Evolutionary conservation across 2,888 invertebrate genomes (phyloP), one percentile per base, ranked within the genome.

Genomic region (Macrosiphum euphorbiae): DNA sequence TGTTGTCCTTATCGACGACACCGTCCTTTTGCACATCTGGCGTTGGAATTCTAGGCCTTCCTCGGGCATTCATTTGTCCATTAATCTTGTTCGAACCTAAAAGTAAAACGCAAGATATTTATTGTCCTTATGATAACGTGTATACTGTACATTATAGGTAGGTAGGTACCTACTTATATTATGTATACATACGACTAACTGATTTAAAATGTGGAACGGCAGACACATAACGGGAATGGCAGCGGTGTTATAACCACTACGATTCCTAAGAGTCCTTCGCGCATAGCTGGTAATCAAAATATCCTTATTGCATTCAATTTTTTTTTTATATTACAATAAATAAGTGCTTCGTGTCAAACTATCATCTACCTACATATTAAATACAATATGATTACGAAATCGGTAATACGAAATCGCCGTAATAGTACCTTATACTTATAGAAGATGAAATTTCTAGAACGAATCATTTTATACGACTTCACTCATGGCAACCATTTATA

Each of bases 21-120:
- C 47, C 97, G 97, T 96, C 98, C 98, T 96, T 98, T 98, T 61
- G 98, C 97, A 16, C 98, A 95, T 98, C 98, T 0, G 98, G 98
- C 16, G 98, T 98, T 84, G 98, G 98, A 95, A 98, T 98, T 92
- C 98, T 97, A n/a, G 98, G 98, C 94, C 98, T 97, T 95, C 97
- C 97, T 95, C 97, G 97, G 94, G 97, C 96, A n/a, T 97, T 97
- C 95, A 97, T 96, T 16, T 97, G 97, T 10, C 97, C 97, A 95
- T 97, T 98, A 95, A 98, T 96, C 96, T 97, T 97, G 95, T 97
- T 96, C 78, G 97, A 97, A 95, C 97, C 97, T 97, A 95, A 88
- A 95, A 95, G 87, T 61, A 87, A 94, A 87, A 52, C 92, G 41
- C 47, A 92, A 67, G n/a, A 84, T 92, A 88, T 55, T 94, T 93